phyloP scores from a whole-genome alignment of 2,797 vertebrate species.

The Dendrocincla fuliginosa region DNA sequence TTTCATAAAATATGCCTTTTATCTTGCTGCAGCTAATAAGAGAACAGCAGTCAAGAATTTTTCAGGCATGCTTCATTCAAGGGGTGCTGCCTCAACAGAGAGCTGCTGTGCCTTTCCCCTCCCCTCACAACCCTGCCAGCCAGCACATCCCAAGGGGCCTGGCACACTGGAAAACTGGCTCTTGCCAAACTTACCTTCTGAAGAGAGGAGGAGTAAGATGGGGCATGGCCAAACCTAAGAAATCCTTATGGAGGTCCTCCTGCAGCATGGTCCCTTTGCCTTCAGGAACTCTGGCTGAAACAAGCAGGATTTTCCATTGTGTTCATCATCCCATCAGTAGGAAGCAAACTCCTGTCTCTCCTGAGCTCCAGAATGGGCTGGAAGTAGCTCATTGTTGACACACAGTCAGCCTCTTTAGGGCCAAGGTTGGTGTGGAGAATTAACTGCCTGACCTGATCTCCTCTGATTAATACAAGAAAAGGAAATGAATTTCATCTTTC shows the following conservation, averaged over 20 bases:
- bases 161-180: neutral
- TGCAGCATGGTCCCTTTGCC: neutral
- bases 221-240: neutral
- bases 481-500: neutral
- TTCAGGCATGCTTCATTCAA: neutral
- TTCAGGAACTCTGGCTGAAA: neutral
- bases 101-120: neutral
- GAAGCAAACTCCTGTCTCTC: neutral
- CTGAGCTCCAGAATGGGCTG: neutral
- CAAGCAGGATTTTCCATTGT: neutral
- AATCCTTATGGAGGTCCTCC: neutral
- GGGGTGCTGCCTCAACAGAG: neutral
- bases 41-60: neutral
- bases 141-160: neutral
- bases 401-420: neutral
- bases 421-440: neutral
- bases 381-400: neutral
- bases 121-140: neutral
- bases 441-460: neutral
- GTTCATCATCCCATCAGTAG: neutral
- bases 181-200: neutral
- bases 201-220: neutral
- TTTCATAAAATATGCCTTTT: neutral
- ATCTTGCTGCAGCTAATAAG: conserved; percentile 15
- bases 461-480: neutral